These are phyloP conservation scores for Todiramphus saurophagus DNA, from an alignment of 2,113 vertebrate genomes.

Conservation along the genomic window DNA sequence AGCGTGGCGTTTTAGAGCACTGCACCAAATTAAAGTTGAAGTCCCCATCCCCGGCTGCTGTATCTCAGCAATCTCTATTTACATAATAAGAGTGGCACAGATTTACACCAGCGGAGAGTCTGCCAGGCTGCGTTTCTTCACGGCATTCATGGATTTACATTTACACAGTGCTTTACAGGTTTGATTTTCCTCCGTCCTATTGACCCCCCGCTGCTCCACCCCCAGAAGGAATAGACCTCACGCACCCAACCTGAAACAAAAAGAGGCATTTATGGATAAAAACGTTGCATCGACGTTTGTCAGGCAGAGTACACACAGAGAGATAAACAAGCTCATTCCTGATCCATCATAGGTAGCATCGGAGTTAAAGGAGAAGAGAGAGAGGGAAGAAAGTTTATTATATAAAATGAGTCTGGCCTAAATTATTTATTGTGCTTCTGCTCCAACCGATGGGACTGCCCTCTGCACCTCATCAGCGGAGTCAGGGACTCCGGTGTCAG, in stretches of 20 bases:
- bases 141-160: neutral
- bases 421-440: neutral
- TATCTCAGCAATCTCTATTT: constrained; percentile 17
- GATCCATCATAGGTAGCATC: neutral
- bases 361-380: neutral
- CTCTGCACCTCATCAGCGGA: neutral
- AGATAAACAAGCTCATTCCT: neutral
- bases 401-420: neutral
- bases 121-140: neutral
- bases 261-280: neutral
- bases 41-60: neutral
- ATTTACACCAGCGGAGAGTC: neutral
- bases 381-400: neutral
- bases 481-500: neutral
- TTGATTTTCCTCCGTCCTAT: neutral
- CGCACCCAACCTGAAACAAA: neutral
- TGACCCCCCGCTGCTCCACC: neutral
- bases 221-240: neutral
- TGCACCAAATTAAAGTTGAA: neutral
- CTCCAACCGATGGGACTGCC: neutral
- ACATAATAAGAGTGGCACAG: neutral
- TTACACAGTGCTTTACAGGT: neutral
- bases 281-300: neutral
- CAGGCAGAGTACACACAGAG: neutral
- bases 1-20: neutral